Base-by-base conservation (phyloP, 2,797 vertebrate genomes). In the Sebastes hubbsi region DNA sequence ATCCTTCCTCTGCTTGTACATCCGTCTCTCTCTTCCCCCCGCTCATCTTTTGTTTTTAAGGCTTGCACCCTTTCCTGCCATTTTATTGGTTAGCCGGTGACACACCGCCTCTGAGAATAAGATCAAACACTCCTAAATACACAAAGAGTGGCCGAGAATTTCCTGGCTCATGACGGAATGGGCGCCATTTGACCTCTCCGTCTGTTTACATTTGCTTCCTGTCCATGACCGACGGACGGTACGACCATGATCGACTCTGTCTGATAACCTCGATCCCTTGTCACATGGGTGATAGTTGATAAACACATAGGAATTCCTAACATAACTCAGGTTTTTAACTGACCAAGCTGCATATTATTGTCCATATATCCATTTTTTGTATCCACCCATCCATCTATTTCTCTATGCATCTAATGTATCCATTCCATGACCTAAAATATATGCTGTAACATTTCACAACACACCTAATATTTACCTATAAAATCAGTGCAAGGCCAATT, bases 21-120 rank as follows among this genome's bases (percentile, higher is more conserved):
- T 70, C 14, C 9, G 0, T 72, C 32, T 58, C 49, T 16, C 34
- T 36, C 36, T 36, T 13, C 0, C 34, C 75, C 36, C 14, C 1
- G 11, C 38, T 71, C 52, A 5, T 73, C 25, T 67, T 77, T 73
- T 72, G 32, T 66, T 81, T 81, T 76, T 72, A 32, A 59, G 76
- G 72, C 62, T 64, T 76, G 83, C 56, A 27, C 38, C 24, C 29
- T 87, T 80, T 89, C 81, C 90, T 88, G 81, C 7, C 55, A 16
- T 87, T 74, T 78, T 5, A 94, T 93, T 94, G 93, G 92, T 16
- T 36, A 1, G 77, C 62, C 6, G 38, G 42, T 2, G 90, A 91
- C 90, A 92, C 91, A 92, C 91, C 93, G 29, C 91, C 86, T 72
- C 61, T 70, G 84, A 82, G 85, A 85, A 46, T 54, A 5, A 82